These are phyloP conservation scores for Matsumyia berberina DNA, from an alignment of 2,888 invertebrate genomes.

Conservation along the genomic window DNA sequence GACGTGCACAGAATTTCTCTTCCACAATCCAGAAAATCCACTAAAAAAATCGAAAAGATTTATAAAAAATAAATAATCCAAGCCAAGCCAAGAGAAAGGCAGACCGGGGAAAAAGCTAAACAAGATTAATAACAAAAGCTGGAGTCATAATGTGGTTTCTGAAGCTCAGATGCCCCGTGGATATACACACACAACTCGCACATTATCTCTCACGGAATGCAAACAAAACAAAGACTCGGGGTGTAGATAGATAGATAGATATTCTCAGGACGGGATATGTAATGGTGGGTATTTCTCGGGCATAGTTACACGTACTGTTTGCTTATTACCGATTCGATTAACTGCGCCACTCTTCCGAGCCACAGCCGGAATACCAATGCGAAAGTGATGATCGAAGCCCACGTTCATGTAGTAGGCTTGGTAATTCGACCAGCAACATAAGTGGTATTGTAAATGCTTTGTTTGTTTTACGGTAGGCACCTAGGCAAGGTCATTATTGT, in stretches of 20 bases:
- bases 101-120: conserved; percentile 13
- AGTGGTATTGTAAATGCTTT: background rate
- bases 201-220: conserved; percentile 18
- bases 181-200: background rate
- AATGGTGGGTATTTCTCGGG: background rate
- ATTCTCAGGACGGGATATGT: conserved; percentile 16
- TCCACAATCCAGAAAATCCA: background rate
- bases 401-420: background rate
- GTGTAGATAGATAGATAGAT: background rate
- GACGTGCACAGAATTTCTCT: conserved; percentile 1
- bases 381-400: conserved; percentile 18
- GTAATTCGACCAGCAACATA: background rate
- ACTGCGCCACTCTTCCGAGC: conserved; percentile 23
- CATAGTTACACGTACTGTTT: conserved; percentile 39
- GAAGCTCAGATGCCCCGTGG: conserved; percentile 1
- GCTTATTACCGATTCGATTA: conserved; percentile 35
- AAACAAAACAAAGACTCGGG: conserved; percentile 14
- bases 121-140: conserved; percentile 34
- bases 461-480: background rate
- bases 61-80: background rate
- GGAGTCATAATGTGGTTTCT: conserved; percentile 25
- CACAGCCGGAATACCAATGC: background rate
- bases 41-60: background rate
- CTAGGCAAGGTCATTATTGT: conserved; percentile 16
- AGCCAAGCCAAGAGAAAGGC: background rate